phyloP scores from a whole-genome alignment of 1,140 invertebrate genomes.

The Cephus cinctus region DNA sequence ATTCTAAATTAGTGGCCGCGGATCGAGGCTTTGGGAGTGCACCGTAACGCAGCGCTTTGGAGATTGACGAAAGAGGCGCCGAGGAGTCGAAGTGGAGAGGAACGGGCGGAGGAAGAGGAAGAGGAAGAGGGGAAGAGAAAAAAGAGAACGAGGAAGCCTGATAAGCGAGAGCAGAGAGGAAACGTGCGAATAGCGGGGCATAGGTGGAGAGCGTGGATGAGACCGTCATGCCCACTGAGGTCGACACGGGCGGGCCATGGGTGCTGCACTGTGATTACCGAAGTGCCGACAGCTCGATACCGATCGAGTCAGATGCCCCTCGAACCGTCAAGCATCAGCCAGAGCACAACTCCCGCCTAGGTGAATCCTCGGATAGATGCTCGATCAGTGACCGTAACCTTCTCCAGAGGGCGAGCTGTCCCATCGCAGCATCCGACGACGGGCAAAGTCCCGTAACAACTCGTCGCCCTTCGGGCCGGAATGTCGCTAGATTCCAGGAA shows the following conservation, averaged over 20 bases:
- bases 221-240: constrained; percentile 50
- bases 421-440: neutral
- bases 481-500: too few species aligned
- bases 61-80: constrained; percentile 14
- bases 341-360: neutral
- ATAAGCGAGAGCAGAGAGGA: too few species aligned
- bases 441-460: neutral
- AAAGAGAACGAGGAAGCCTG: constrained; percentile 12
- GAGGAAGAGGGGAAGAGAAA: constrained; percentile 10
- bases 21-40: neutral
- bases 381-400: too few species aligned
- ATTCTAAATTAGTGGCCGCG: neutral
- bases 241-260: constrained; percentile 43
- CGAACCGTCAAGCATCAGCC: neutral
- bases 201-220: constrained; percentile 36
- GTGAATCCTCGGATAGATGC: neutral
- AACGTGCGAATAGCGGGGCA: constrained; percentile 16
- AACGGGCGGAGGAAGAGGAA: neutral
- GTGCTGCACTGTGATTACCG: constrained; percentile 40
- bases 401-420: neutral
- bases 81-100: neutral
- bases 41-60: neutral
- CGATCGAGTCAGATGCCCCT: neutral
- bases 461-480: neutral
- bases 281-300: constrained; percentile 26